These are phyloP conservation scores for Boleophthalmus pectinirostris DNA, from an alignment of 2,113 vertebrate genomes.

Conservation along the genomic window DNA sequence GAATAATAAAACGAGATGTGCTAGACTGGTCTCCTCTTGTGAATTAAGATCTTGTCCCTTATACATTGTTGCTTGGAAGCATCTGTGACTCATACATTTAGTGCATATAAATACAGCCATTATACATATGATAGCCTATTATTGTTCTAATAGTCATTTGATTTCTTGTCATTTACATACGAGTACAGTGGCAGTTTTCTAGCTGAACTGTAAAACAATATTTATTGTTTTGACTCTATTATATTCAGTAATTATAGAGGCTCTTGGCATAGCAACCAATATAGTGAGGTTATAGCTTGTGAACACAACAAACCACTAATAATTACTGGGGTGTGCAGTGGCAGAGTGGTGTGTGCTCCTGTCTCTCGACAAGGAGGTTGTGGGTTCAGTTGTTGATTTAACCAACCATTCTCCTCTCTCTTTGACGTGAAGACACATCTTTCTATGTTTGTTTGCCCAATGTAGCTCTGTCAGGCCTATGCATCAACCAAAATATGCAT, in stretches of 20 bases:
- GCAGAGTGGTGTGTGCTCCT: background rate
- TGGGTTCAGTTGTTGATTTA: background rate
- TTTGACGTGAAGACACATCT: background rate
- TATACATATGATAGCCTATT: constrained; percentile 20
- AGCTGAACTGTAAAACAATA: background rate
- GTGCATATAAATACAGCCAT: constrained; percentile 26
- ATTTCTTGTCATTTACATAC: background rate
- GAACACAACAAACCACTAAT: background rate
- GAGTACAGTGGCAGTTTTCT: background rate
- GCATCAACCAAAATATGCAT: background rate
- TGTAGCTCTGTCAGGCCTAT: background rate
- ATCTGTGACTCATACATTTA: constrained; percentile 41
- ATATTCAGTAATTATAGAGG: background rate
- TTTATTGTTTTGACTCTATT: background rate
- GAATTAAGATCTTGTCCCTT: constrained; percentile 24
- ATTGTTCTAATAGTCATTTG: background rate
- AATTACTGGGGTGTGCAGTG: background rate
- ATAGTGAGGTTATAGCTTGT: background rate
- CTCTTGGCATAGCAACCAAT: background rate
- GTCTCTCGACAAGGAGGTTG: background rate
- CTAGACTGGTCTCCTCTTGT: constrained; percentile 16
- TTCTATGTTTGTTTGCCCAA: background rate
- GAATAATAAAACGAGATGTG: constrained; percentile 61
- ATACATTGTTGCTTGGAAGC: constrained; percentile 25
- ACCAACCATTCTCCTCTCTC: too few relatives aligned